These are phyloP conservation scores for Vimba vimba DNA, from an alignment of 2,113 vertebrate genomes.

Conservation along the genomic window DNA sequence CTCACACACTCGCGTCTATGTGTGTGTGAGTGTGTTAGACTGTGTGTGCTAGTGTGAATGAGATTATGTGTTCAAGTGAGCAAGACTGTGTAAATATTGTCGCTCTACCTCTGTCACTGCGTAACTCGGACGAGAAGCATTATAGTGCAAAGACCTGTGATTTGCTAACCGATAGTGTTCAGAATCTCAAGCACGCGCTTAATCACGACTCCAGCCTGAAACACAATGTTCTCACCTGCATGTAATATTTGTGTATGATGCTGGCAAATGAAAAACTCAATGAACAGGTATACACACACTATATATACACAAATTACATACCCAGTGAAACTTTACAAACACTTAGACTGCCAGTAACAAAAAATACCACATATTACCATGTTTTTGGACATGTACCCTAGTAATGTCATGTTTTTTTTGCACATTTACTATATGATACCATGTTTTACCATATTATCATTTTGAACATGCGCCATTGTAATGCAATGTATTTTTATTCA, in stretches of 20 bases:
- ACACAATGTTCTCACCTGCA: constrained; percentile 18
- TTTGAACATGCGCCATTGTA: neutral
- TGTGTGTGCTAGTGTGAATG: constrained; percentile 30
- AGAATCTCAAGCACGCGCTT: constrained; percentile 4
- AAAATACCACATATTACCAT: neutral
- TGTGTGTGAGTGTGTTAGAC: constrained; percentile 39
- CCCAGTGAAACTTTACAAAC: neutral
- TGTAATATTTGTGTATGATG: neutral
- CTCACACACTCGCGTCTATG: neutral
- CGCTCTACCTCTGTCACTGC: constrained; percentile 5
- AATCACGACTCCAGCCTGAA: constrained; percentile 16
- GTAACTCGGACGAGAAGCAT: neutral
- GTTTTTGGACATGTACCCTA: neutral
- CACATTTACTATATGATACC: neutral
- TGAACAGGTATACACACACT: neutral
- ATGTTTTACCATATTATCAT: neutral
- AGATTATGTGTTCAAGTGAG: constrained; percentile 37
- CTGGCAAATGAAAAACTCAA: neutral
- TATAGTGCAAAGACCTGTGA: neutral
- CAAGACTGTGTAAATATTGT: constrained; percentile 7
- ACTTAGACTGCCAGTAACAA: neutral
- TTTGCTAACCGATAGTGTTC: neutral
- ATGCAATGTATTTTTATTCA: neutral
- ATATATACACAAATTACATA: neutral
- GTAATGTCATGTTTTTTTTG: neutral